Conservation (phyloP, 2,113 vertebrate genomes). For the Kryptolebias marmoratus region DNA sequence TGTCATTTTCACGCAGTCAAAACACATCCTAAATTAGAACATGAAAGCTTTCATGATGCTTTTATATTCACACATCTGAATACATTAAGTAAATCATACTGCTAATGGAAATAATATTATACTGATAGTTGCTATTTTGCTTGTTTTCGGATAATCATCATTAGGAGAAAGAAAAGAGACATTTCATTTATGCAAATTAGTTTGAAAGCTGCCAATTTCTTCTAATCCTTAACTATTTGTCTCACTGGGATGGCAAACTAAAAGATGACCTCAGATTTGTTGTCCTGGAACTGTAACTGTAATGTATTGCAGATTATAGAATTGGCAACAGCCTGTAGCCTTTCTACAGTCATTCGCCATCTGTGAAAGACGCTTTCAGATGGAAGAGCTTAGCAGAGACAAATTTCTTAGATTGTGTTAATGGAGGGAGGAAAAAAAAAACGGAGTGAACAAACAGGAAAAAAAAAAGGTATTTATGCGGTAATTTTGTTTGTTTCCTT, state of each 20-base stretch:
- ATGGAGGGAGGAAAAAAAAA: neutral
- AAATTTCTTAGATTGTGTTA: neutral
- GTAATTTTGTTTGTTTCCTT: too few species aligned
- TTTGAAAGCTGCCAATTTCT: slow-evolving; percentile 14
- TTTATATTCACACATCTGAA: too few species aligned
- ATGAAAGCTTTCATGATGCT: too few species aligned
- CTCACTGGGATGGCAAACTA: neutral
- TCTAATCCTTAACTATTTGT: slow-evolving; percentile 18
- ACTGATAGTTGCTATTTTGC: rapidly evolving
- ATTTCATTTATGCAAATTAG: neutral
- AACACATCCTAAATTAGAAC: too few species aligned
- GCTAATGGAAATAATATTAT: neutral
- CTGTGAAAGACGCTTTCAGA: slow-evolving; percentile 14
- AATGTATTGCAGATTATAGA: slow-evolving; percentile 28
- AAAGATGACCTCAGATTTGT: slow-evolving; percentile 29
- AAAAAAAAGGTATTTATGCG: neutral
- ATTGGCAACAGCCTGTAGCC: slow-evolving; percentile 6
- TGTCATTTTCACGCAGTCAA: too few species aligned
- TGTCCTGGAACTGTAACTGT: slow-evolving; percentile 23
- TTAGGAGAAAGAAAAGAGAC: neutral
- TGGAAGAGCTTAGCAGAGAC: neutral
- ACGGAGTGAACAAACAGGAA: neutral
- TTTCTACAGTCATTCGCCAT: slow-evolving; percentile 17
- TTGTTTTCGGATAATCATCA: neutral
- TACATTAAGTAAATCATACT: neutral